Percentiles rank a stretch among this genome's conserved stretches.
phyloP scores from a whole-genome alignment of 2,797 vertebrate genomes.

The Spinus pinus region DNA sequence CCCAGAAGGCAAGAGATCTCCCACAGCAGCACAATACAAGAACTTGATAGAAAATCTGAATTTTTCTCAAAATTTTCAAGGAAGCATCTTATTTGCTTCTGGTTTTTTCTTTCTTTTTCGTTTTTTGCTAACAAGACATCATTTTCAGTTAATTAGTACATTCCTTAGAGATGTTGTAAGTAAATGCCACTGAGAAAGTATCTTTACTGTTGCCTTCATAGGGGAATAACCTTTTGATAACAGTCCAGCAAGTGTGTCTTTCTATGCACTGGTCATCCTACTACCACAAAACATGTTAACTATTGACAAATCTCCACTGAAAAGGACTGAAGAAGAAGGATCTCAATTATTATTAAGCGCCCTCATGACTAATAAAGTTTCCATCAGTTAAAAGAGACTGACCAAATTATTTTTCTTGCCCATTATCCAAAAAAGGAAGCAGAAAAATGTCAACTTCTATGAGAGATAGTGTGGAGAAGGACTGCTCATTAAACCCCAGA shows the following conservation, averaged over 20 bases:
- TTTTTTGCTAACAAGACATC: not conserved
- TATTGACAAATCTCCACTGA: not conserved
- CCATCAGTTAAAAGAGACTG: not conserved
- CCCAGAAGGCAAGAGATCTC: not conserved
- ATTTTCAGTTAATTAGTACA: too few relatives aligned
- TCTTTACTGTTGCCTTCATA: not conserved
- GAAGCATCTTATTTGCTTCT: not conserved
- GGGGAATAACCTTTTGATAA: not conserved
- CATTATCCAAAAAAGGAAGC: not conserved
- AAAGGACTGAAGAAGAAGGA: not conserved
- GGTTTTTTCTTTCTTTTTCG: too few relatives aligned
- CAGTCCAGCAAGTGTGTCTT: not conserved
- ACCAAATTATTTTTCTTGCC: not conserved
- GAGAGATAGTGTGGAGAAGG: not conserved
- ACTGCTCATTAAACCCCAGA: not conserved
- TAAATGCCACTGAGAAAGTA: not conserved
- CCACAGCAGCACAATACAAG: not conserved
- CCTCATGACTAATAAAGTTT: not conserved
- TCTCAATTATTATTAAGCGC: not conserved
- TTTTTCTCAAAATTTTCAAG: not conserved
- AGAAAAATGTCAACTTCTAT: not conserved
- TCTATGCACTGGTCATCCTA: not conserved
- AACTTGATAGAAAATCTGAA: not conserved
- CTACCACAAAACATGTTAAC: not conserved
- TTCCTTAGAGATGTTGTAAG: not conserved